A percentile compares a stretch with the other conserved stretches of the same genome.
These are phyloP conservation scores for Sycobia sp. DNA, from an alignment of 1,140 invertebrate species.

Conservation along the genomic window DNA sequence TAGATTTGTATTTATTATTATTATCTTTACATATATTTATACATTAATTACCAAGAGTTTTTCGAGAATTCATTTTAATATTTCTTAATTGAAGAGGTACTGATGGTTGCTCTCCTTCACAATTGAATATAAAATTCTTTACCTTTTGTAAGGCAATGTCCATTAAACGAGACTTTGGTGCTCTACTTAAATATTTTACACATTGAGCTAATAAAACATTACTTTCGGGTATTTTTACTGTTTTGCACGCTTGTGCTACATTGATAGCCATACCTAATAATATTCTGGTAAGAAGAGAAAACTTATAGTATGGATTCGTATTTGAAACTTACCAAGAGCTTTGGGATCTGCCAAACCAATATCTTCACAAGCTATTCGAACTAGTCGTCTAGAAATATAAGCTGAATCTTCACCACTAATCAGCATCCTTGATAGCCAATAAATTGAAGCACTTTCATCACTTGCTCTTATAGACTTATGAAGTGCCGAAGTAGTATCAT, in stretches of 20 bases:
- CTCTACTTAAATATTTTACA: constrained; percentile 75
- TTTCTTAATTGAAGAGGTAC: constrained; percentile 80
- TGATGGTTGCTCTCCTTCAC: constrained; percentile 73
- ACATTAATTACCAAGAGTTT: no score
- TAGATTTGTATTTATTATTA: no score
- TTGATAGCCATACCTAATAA: constrained; percentile 67
- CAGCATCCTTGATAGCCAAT: constrained; percentile 83
- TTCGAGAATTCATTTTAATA: no score
- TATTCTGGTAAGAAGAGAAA: constrained; percentile 6
- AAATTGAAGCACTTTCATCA: constrained; percentile 80
- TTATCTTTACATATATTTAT: no score
- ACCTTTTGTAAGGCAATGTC: constrained; percentile 71
- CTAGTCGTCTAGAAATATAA: constrained; percentile 79
- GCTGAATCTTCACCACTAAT: constrained; percentile 82
- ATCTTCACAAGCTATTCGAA: constrained; percentile 80
- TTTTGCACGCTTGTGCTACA: constrained; percentile 78
- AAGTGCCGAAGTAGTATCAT: constrained; percentile 81
- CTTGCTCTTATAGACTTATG: constrained; percentile 86
- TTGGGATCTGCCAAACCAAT: constrained; percentile 66
- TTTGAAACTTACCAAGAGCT: constrained; percentile 55
- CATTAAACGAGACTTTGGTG: constrained; percentile 76
- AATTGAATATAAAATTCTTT: constrained; percentile 62
- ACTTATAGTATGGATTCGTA: not conserved
- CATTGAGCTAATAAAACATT: constrained; percentile 79
- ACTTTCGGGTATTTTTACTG: constrained; percentile 82